Evolutionary conservation across 2,797 vertebrate species (phyloP).

Genomic region (Artibeus lituratus): DNA sequence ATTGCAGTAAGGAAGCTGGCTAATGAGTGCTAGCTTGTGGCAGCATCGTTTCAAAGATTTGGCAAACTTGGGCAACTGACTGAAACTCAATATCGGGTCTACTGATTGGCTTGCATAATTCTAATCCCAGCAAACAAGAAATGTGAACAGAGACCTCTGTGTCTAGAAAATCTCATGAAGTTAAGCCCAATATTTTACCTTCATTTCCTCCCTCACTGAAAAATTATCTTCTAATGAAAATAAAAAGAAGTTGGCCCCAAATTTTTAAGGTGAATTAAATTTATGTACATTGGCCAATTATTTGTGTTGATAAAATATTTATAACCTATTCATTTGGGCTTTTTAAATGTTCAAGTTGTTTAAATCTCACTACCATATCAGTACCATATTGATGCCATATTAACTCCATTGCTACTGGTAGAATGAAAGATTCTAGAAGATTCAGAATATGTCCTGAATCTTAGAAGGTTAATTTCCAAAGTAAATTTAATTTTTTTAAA

Average conservation of each 20-base stretch:
- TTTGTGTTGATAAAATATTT: not conserved
- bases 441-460: not conserved
- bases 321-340: not conserved
- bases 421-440: conserved; percentile 32
- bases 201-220: not conserved
- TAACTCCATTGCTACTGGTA: not conserved
- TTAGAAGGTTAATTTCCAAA: not conserved
- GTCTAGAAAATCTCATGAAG: not conserved
- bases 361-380: too few species aligned
- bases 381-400: not conserved
- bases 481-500: not conserved
- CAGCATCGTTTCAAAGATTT: not conserved
- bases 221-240: not conserved
- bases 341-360: not conserved
- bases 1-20: conserved; percentile 32
- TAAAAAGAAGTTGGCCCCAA: not conserved
- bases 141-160: not conserved
- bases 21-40: conserved; percentile 21
- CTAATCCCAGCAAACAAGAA: not conserved
- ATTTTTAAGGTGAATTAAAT: conserved; percentile 24
- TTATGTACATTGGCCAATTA: not conserved
- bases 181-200: not conserved
- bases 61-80: not conserved
- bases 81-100: not conserved
- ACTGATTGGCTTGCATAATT: not conserved